Evolutionary conservation across 2,888 invertebrate genomes (phyloP), one percentile per base, ranked within the genome.

Genomic region (Helicoverpa assulta): DNA sequence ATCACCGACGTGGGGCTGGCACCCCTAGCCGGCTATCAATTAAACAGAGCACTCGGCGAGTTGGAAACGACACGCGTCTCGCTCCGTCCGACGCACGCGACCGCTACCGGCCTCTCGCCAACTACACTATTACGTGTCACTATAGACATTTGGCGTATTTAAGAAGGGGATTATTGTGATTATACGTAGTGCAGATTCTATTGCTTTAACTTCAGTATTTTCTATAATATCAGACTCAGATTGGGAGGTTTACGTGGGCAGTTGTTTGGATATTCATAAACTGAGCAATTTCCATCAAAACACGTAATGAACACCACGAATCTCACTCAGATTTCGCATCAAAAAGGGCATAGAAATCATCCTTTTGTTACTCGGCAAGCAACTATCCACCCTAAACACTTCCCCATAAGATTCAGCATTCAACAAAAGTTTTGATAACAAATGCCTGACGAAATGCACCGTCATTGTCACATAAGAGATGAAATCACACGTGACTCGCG

Each of bases 401-500:
- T 33, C 0, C n/a, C 6, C 52, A 73, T 76, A 81, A 62, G 70
- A 56, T 7, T 66, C 14, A 70, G 29, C n/a, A 8, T 7, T 66
- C 14, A 70, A 29, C n/a, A 8, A 62, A 54, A 14, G 55, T 62
- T 29, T 52, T 52, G 21, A 12, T 19, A 47, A 51, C 12, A 16
- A 50, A 40, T 54, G 54, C 75, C 60, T 67, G 80, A 82, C 73
- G 67, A 77, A 82, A 77, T 80, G 84, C 87, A 86, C 68, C 81
- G 86, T 89, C 89, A 90, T 84, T 83, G 88, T 83, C 86, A 87
- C 81, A 84, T 82, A 80, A 79, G 75, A 85, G 81, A 84, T 79
- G 83, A 80, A 81, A 82, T 84, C 81, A 78, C 75, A 83, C 75
- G 74, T 83, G 86, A 76, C 80, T 80, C 73, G 67, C 52, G 65